phyloP scores from a whole-genome alignment of 1,140 invertebrate species.

The Drosophila persimilis region DNA sequence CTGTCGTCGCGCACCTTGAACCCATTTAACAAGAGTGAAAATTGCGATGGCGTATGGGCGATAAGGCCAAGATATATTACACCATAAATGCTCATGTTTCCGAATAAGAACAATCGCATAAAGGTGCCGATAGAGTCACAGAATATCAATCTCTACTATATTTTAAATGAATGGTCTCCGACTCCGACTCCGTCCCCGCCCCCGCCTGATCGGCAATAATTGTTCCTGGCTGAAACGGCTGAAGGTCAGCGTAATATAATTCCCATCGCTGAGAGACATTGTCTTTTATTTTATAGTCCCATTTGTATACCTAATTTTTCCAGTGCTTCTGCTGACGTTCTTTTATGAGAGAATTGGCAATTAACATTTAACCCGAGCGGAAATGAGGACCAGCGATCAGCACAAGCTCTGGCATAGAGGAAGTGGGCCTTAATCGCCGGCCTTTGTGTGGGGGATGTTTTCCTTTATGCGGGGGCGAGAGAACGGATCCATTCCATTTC shows the following conservation, averaged over 20 bases:
- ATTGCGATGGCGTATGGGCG: conserved; percentile 50
- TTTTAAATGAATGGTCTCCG: too few relatives aligned
- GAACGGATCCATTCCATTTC: background rate
- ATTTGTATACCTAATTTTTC: conserved; percentile 24
- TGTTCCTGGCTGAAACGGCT: conserved; percentile 8
- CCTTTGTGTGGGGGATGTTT: conserved; percentile 40
- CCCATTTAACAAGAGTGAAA: conserved; percentile 66
- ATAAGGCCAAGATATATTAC: conserved; percentile 38
- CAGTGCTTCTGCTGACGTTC: conserved; percentile 38
- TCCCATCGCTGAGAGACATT: conserved; percentile 6
- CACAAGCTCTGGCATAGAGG: conserved; percentile 48
- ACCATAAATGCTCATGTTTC: conserved; percentile 31
- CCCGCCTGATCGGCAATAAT: too few relatives aligned
- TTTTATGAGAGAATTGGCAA: conserved; percentile 69
- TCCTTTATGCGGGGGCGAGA: conserved; percentile 13
- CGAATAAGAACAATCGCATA: conserved; percentile 26
- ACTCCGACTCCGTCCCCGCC: too few relatives aligned
- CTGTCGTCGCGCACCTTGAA: conserved; percentile 57
- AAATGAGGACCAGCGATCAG: conserved; percentile 41
- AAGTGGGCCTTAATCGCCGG: conserved; percentile 56
- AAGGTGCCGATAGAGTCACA: conserved; percentile 2
- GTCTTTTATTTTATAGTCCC: conserved; percentile 9
- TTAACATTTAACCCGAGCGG: conserved; percentile 68
- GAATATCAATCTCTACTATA: conserved; percentile 2
- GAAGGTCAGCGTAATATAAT: conserved; percentile 19